Conservation (phyloP, 2,113 vertebrate genomes). For the Vombatus ursinus region DNA sequence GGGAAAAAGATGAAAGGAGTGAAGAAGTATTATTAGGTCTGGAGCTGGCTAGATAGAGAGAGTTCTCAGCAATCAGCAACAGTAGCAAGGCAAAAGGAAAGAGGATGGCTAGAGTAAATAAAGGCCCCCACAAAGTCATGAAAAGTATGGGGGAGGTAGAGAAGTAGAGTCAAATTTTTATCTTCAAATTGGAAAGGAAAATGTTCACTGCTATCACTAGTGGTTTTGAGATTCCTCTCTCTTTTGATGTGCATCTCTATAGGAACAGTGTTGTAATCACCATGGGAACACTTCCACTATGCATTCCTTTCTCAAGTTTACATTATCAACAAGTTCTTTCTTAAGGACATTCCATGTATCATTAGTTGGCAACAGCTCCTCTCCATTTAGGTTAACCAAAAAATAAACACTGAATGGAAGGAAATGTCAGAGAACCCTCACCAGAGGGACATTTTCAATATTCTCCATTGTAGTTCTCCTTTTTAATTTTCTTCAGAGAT, state of each 20-base stretch:
- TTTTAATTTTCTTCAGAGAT: slow-evolving; percentile 8
- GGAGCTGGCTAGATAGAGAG: too few species aligned
- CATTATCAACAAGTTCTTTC: not conserved
- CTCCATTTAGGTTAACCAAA: slow-evolving; percentile 1
- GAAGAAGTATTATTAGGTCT: too few species aligned
- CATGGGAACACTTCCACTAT: not conserved
- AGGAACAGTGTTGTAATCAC: not conserved
- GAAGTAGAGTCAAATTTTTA: not conserved
- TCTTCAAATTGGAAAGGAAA: not conserved
- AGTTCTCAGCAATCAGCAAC: too few species aligned
- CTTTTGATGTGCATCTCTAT: not conserved
- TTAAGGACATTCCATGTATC: not conserved
- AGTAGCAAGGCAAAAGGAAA: not conserved
- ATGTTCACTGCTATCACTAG: not conserved
- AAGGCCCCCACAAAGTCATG: not conserved
- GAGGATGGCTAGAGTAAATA: not conserved
- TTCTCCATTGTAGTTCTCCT: not conserved
- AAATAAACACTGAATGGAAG: not conserved
- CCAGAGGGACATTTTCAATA: not conserved
- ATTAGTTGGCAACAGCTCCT: not conserved
- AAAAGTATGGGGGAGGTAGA: not conserved
- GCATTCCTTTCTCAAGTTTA: not conserved
- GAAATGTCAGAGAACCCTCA: not conserved
- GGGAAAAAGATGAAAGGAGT: too few species aligned
- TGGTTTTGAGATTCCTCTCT: not conserved